Base-by-base conservation (phyloP, 2,797 vertebrate genomes). In the Protonibea diacanthus region DNA sequence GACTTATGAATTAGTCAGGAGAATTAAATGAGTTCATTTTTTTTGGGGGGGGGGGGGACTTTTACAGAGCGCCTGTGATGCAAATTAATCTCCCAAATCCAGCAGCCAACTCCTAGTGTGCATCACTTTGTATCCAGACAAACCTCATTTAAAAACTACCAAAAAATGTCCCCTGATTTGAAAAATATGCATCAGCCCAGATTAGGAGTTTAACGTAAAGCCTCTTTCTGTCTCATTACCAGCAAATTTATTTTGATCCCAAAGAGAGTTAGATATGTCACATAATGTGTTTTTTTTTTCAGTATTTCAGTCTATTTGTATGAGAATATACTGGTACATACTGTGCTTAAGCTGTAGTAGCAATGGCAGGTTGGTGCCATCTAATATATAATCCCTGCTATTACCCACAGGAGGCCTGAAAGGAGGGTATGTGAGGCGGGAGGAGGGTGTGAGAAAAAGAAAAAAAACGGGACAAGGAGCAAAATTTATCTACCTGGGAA, bases 401-500 rank as follows among this genome's bases (percentile, higher is more conserved):
- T 85, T 74, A 83, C 81, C 71, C 76, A 59, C 0, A 4, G 76
- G 82, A 78, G 77, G 78, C 67, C 73, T 76, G 59, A 74, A 76
- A 82, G 38, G 40, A 70, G 58, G 60, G 27, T 61, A 67, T 25
- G 48, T 40, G 44, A 70, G 58, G 13, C 40, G 51, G 40, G 49
- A 7, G 40, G 33, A 23, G n/a, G n/a, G 73, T 11, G 63, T n/a
- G 57, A 18, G 51, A 53, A 48, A 55, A 63, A 79, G 68, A 49
- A 38, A 52, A 51, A 48, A 72, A 81, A 71, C 42, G 63, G 80
- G 65, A 64, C 73, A 69, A 23, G 68, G 49, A 67, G 62, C 51
- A 80, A 62, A 80, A 91, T 94, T 92, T 87, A 94, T 94, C 82
- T 93, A 94, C 91, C 93, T 93, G 89, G 72, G 77, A 94, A 93